Evolutionary conservation across 1,140 invertebrate genomes (phyloP).

Genomic region (Drosophila serrata): DNA sequence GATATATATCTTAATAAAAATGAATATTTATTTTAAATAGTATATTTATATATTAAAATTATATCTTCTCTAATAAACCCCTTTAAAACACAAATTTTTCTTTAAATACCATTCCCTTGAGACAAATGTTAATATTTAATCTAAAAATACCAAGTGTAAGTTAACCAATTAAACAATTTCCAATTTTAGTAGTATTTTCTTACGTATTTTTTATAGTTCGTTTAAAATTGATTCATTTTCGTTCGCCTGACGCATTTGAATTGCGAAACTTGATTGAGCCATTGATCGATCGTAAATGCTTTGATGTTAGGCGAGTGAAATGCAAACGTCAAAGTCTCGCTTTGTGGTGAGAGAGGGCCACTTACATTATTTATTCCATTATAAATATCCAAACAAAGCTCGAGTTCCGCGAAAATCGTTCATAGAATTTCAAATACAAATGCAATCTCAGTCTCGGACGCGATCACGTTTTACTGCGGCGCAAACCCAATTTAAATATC

Average conservation of each 20-base stretch:
- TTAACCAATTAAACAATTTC: not conserved
- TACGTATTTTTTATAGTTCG: slow-evolving; percentile 25
- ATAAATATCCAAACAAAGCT: slow-evolving; percentile 20
- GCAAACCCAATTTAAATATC: slow-evolving; percentile 68
- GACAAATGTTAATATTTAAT: not conserved
- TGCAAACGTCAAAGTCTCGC: slow-evolving; percentile 24
- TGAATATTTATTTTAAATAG: too few relatives aligned
- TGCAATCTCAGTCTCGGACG: slow-evolving; percentile 29
- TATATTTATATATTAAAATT: too few relatives aligned
- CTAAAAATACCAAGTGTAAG: not conserved
- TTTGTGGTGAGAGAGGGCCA: not conserved
- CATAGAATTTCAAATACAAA: slow-evolving; percentile 57
- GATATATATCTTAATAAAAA: too few relatives aligned
- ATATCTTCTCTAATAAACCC: too few relatives aligned
- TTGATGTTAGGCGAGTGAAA: slow-evolving; percentile 4
- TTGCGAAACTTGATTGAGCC: slow-evolving; percentile 38
- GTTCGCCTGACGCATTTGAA: slow-evolving; percentile 68
- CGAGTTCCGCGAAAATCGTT: slow-evolving; percentile 73
- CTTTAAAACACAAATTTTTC: not conserved
- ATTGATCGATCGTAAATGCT: slow-evolving; percentile 30
- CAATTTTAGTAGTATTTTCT: not conserved
- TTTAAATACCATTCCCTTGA: not conserved
- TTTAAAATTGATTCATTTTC: slow-evolving; percentile 59
- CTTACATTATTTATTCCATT: slow-evolving; percentile 19
- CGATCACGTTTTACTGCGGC: slow-evolving; percentile 63